Evolutionary conservation across 2,888 invertebrate genomes (phyloP), one percentile per base, ranked within the genome.

Genomic region (Leptopilina myrica): DNA sequence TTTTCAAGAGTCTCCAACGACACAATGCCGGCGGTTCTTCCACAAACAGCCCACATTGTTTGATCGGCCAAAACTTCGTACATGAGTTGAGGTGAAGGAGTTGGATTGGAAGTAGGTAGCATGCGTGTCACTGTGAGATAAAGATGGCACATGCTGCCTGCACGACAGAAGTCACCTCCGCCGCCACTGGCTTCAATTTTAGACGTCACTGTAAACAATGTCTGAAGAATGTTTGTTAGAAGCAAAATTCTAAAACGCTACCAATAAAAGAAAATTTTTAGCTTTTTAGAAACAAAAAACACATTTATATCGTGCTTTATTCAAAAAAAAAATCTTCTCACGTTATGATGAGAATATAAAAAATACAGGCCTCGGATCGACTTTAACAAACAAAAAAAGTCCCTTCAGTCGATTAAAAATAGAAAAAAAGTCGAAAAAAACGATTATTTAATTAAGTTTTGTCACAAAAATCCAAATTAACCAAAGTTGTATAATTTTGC

Each of bases 31-130:
- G 98, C 97, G 46, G 97, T 97, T 78, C 97, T 94, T 2, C 98
- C 98, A 88, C 97, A 95, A 43, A 98, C 96, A 0, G 97, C 98
- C 98, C 98, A 98, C 93, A 97, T 95, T 56, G 96, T 96, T 90
- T 97, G 97, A 92, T 98, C 98, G 14, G 97, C 97, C 76, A 98
- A 92, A 11, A 98, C 97, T 92, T 98, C 98, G 90, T 98, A 98
- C 97, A 98, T 98, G 0, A 98, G 93, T 87, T 86, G 91, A 78
- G 88, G 90, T 73, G 73, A 73, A 80, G 88, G 88, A 86, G 84
- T 88, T 83, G 85, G 86, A 82, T 86, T 89, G 80, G 88, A 86
- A 83, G 84, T 88, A 80, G 88, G 87, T 83, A 90, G 88, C 88
- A 91, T 87, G 84, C 90, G 94, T 83, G 94, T 95, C 66, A 97